phyloP scores from a whole-genome alignment of 35 echinoderm and acorn worm genomes.

The Holothuria glaberrima region DNA sequence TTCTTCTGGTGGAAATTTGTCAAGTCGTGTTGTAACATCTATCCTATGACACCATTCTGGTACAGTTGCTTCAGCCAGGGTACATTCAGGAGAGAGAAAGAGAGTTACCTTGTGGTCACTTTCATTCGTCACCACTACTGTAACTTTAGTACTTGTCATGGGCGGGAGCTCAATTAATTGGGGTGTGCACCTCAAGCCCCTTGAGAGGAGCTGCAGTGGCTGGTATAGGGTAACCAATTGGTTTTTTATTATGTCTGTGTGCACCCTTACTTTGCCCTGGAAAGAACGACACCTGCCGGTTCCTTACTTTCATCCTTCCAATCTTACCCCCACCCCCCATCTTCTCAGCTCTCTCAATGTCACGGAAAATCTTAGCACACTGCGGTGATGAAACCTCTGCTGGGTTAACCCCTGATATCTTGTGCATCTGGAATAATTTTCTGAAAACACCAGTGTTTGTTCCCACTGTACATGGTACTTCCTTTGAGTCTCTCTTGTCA shows the following conservation, averaged over 20 bases:
- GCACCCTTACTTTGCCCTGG: background rate
- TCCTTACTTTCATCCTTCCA: slow-evolving; percentile 27
- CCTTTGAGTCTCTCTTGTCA: slow-evolving; percentile 16
- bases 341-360: slow-evolving; percentile 28
- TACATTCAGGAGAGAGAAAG: background rate
- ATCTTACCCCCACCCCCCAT: slow-evolving; percentile 36
- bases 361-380: slow-evolving; percentile 50
- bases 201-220: background rate
- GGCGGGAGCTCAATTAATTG: slow-evolving; percentile 5
- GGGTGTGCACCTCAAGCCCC: background rate
- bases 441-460: slow-evolving; percentile 73
- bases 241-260: background rate
- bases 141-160: background rate
- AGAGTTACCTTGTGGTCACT: background rate
- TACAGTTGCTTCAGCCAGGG: background rate
- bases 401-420: slow-evolving; percentile 13
- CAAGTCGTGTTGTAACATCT: background rate
- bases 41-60: background rate
- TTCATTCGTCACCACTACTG: background rate
- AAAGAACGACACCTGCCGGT: background rate
- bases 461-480: slow-evolving; percentile 35
- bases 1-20: background rate
- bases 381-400: slow-evolving; percentile 30
- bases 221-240: slow-evolving; percentile 15
- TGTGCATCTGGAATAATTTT: slow-evolving; percentile 36